Evolutionary conservation across 2,113 vertebrate species (phyloP).

Genomic region (Ceratotherium simum): DNA sequence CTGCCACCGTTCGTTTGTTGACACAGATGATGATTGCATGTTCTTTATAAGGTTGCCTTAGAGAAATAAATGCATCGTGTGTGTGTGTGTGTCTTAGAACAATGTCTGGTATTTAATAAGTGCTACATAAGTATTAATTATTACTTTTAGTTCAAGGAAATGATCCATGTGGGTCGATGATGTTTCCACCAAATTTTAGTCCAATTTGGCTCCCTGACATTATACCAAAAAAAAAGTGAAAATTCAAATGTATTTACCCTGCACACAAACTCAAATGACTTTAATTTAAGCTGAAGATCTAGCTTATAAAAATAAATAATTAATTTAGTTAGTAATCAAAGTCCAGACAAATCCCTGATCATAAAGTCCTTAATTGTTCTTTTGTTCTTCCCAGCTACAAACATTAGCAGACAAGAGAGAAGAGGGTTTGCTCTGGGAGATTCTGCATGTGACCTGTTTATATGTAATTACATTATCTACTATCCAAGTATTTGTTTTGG

Average conservation of each 20-base stretch:
- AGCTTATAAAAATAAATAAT: slow-evolving; percentile 28
- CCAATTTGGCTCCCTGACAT: neutral
- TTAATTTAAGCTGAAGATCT: neutral
- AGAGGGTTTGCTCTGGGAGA: neutral
- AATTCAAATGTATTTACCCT: neutral
- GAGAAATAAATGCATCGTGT: neutral
- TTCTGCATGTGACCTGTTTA: neutral
- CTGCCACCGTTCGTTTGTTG: neutral
- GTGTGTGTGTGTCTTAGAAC: neutral
- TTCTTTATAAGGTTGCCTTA: neutral
- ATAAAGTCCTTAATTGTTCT: neutral
- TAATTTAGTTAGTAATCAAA: slow-evolving; percentile 13
- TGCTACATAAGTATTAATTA: neutral
- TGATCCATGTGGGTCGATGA: neutral
- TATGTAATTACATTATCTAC: neutral
- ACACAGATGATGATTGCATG: neutral
- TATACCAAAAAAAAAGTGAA: neutral
- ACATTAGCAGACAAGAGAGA: neutral
- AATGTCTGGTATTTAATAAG: neutral
- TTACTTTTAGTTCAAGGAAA: neutral
- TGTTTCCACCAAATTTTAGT: neutral
- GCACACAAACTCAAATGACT: neutral
- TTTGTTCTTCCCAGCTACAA: neutral
- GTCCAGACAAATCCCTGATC: neutral
- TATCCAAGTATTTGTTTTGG: neutral